Base-by-base conservation (phyloP, 2,888 invertebrate species). In the Aphrophora alni region DNA sequence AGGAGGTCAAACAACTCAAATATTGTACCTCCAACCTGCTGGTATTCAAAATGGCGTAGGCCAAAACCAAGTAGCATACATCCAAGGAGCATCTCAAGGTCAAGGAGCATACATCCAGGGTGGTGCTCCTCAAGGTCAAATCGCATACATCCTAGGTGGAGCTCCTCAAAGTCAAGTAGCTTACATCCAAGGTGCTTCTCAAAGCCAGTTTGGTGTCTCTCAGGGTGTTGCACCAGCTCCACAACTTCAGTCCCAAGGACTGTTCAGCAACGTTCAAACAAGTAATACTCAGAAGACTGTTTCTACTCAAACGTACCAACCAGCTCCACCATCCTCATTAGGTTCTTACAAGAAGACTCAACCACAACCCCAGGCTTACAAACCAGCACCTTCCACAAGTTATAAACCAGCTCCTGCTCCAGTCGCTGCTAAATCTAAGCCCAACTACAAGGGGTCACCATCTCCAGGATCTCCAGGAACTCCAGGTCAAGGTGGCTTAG, bases 31-130 rank as follows among this genome's bases (percentile, higher is more conserved):
- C 3, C 79, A 80, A 70, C 26, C 21, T 21, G n/a, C 59, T 59
- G 44, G 44, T 2, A 2, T 14, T 2, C 17, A 7, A 14, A 59
- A n/a, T 5, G 21, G 21, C 12, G 59, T 1, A 21, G 12, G 2
- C 10, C 59, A 59, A 59, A 21, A 21, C 2, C 59, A 59, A 14
- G 21, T 59, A 3, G 4, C 59, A 5, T 59, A 59, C 59, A 5
- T 59, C 2, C 59, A 71, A 71, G 71, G 71, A 2, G 71, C 71
- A 26, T 38, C 78, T 0, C 68, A 74, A 33, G 74, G 74, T 68
- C 78, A 74, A 33, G 5, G 74, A 5, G 74, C 78, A 17, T 79
- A 79, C 69, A 28, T 74, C 28, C 73, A 59, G 25, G 72, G 78
- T 4, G 74, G 33, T 5, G 33, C 33, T 44, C 59, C 59, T 59